A percentile compares a stretch with the other conserved stretches of the same genome.
phyloP scores from a whole-genome alignment of 2,797 vertebrate species.

The Spizella passerina region DNA sequence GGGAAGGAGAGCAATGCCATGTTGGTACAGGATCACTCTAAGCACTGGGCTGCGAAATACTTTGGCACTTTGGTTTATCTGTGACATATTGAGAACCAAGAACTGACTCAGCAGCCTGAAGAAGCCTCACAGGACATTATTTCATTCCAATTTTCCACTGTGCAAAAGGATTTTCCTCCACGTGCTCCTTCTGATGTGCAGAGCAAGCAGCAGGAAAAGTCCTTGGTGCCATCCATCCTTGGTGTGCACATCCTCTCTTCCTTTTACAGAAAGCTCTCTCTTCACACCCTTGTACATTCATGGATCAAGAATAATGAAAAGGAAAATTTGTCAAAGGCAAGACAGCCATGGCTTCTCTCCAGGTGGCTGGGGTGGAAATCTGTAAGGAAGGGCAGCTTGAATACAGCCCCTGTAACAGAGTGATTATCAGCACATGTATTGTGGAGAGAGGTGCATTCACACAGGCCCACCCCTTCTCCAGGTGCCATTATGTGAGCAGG shows the following conservation, averaged over 20 bases:
- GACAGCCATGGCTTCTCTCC: not conserved
- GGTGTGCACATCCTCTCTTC: too few species aligned
- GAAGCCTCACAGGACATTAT: not conserved
- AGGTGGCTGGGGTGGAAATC: not conserved
- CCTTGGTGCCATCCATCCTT: not conserved
- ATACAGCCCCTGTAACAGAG: not conserved
- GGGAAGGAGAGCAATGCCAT: not conserved
- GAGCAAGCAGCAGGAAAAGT: not conserved
- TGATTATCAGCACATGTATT: not conserved
- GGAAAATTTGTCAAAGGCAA: not conserved
- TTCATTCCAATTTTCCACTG: not conserved
- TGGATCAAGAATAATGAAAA: not conserved
- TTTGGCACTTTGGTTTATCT: not conserved
- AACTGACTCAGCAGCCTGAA: not conserved
- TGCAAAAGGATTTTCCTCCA: not conserved
- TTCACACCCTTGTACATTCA: not conserved
- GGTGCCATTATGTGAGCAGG: rapidly evolving
- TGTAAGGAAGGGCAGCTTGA: not conserved
- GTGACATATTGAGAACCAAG: not conserved
- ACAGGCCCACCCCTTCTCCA: not conserved
- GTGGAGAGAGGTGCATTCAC: not conserved
- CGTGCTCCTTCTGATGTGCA: not conserved
- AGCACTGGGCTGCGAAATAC: not conserved
- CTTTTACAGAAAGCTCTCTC: not conserved
- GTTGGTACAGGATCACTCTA: not conserved